These are phyloP conservation scores for Mamestra brassicae DNA, from an alignment of 2,888 invertebrate genomes.

Conservation along the genomic window DNA sequence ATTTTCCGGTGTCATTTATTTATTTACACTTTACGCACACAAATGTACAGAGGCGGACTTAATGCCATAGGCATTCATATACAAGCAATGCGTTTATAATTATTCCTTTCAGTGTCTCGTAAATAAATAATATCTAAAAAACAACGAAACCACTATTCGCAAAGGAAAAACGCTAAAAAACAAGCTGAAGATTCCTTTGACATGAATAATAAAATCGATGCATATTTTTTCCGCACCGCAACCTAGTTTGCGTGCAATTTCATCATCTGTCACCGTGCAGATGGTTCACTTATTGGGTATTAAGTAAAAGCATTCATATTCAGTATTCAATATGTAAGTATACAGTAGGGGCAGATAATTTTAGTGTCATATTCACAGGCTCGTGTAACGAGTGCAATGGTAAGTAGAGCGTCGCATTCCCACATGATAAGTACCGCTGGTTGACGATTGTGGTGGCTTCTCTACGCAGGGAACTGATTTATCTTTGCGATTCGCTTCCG, in stretches of 20 bases:
- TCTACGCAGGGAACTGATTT: conserved; percentile 80
- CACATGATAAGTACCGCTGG: conserved; percentile 82
- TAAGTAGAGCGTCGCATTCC: conserved; percentile 88
- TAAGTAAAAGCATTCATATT: conserved; percentile 20
- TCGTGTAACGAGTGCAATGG: conserved; percentile 77
- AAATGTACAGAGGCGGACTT: too few relatives aligned
- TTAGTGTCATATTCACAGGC: conserved; percentile 64
- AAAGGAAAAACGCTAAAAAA: not conserved
- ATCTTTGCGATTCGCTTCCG: conserved; percentile 81
- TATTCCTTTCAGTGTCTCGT: not conserved
- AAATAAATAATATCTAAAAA: not conserved
- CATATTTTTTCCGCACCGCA: conserved; percentile 4
- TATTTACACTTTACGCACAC: too few relatives aligned
- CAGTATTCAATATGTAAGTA: conserved; percentile 29
- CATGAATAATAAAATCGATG: not conserved
- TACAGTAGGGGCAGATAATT: conserved; percentile 49
- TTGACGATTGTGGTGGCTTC: conserved; percentile 68
- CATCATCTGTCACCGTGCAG: conserved; percentile 26
- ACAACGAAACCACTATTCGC: not conserved
- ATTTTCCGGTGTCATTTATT: too few relatives aligned
- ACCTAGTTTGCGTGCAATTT: conserved; percentile 28
- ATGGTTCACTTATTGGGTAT: conserved; percentile 38
- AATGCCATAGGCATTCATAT: too few relatives aligned
- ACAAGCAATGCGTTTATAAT: not conserved
- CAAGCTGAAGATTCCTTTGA: not conserved